Conservation (phyloP, 2,888 invertebrate genomes). For the Cantharis rustica region DNA sequence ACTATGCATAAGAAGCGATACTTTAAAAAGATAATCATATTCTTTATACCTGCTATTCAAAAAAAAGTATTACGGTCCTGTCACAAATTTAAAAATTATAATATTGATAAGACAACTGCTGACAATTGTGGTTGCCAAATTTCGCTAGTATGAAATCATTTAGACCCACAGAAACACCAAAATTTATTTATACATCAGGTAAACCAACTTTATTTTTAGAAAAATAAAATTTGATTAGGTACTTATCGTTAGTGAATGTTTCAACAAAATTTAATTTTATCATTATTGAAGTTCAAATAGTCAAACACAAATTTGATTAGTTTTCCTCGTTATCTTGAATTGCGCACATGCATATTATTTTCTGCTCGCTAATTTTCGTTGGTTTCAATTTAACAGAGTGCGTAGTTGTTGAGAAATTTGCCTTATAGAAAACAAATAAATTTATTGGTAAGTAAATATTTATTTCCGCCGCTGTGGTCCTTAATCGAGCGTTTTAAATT, state of each 20-base stretch:
- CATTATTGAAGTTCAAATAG: neutral
- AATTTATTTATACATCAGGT: neutral
- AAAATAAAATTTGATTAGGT: neutral
- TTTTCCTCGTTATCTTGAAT: neutral
- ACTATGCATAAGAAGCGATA: no score
- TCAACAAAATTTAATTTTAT: neutral
- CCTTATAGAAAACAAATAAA: neutral
- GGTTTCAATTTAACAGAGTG: neutral
- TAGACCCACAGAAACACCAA: neutral
- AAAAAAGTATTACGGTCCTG: no score
- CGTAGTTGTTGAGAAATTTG: neutral
- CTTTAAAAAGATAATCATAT: no score
- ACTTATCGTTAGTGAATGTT: neutral
- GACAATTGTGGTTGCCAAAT: neutral
- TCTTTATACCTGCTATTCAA: no score
- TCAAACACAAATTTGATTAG: neutral
- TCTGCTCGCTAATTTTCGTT: neutral
- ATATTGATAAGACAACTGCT: neutral
- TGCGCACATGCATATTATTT: neutral
- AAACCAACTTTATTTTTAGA: neutral
- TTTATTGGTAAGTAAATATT: neutral
- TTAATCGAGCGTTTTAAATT: neutral
- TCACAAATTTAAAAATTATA: neutral
- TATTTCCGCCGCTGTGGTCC: neutral
- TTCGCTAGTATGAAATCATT: neutral